phyloP scores from a whole-genome alignment of 2,113 vertebrate genomes.

The Ifrita kowaldi region DNA sequence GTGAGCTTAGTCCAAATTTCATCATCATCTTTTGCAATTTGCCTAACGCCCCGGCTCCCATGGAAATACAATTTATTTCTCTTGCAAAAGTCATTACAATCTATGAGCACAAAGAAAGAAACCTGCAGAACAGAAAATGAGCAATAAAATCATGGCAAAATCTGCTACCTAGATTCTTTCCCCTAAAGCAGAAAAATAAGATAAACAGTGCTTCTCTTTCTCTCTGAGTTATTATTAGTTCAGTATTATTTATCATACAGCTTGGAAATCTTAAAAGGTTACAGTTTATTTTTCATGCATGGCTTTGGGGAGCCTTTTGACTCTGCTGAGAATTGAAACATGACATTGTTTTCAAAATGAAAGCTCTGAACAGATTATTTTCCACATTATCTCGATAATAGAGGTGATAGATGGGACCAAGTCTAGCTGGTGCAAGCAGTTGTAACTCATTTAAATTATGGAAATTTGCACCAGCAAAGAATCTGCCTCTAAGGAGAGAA shows the following conservation, averaged over 20 bases:
- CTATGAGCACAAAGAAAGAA: constrained; percentile 50
- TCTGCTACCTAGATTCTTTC: constrained; percentile 51
- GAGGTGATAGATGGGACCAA: constrained; percentile 13
- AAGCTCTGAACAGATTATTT: constrained; percentile 37
- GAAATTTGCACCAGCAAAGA: constrained; percentile 25
- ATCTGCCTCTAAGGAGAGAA: neutral
- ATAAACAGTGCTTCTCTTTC: constrained; percentile 38
- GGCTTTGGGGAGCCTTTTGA: constrained; percentile 43
- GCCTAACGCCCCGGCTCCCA: constrained; percentile 9
- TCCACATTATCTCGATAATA: constrained; percentile 12
- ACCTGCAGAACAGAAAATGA: constrained; percentile 60
- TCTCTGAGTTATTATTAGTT: constrained; percentile 55
- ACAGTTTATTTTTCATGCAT: constrained; percentile 41
- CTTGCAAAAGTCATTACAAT: constrained; percentile 59
- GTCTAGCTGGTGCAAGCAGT: constrained; percentile 27
- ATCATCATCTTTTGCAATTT: constrained; percentile 60
- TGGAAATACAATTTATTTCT: constrained; percentile 64
- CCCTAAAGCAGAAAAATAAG: constrained; percentile 58
- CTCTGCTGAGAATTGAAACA: constrained; percentile 31
- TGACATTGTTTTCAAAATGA: constrained; percentile 39
- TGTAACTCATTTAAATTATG: constrained; percentile 22
- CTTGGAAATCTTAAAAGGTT: constrained; percentile 58
- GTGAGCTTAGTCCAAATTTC: constrained; percentile 55
- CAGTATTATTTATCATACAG: constrained; percentile 54
- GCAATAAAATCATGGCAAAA: constrained; percentile 60